These are phyloP conservation scores for Limosa lapponica DNA, from an alignment of 2,797 vertebrate genomes.

Conservation along the genomic window DNA sequence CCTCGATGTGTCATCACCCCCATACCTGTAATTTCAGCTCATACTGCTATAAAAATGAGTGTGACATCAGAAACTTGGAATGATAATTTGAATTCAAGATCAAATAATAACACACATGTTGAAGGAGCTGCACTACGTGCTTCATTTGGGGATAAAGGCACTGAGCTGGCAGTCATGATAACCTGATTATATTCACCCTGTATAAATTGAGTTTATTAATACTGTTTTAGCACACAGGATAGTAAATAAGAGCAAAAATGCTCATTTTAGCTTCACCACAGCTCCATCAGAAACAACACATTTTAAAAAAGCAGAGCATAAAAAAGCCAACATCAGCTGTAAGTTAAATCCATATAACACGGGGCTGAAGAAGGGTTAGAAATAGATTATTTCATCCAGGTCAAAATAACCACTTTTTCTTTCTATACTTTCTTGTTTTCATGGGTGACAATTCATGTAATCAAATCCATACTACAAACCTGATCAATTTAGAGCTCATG, in stretches of 20 bases:
- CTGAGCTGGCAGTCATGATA: background rate
- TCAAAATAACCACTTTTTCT: background rate
- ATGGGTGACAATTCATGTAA: background rate
- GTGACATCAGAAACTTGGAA: background rate
- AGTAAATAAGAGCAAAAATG: background rate
- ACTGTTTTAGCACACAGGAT: background rate
- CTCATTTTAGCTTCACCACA: background rate
- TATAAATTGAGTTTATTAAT: background rate
- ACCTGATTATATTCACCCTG: background rate
- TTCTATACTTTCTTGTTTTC: background rate
- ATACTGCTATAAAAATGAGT: fast-evolving
- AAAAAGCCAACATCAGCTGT: background rate
- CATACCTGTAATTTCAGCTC: background rate
- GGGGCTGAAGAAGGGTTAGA: background rate
- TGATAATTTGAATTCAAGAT: background rate
- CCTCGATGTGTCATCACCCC: background rate
- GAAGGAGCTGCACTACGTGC: background rate
- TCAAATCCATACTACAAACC: background rate
- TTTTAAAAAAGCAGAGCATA: background rate
- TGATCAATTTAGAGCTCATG: background rate
- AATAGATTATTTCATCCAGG: background rate
- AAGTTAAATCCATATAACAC: background rate
- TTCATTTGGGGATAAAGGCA: background rate
- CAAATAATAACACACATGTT: background rate
- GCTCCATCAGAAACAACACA: background rate